Conservation (phyloP, 2,113 vertebrate species). For the Petroica traversi region DNA sequence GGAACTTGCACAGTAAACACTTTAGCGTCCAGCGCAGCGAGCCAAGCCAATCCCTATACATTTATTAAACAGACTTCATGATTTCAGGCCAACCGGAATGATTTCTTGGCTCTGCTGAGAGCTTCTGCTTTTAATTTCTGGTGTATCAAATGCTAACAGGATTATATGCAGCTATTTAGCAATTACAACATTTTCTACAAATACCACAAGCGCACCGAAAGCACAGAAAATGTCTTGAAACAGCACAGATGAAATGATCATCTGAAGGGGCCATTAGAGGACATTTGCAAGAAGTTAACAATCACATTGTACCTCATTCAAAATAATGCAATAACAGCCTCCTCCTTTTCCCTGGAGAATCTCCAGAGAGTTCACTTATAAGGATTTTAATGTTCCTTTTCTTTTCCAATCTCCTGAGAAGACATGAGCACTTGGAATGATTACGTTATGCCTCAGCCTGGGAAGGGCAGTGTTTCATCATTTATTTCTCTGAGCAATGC, state of each 20-base stretch:
- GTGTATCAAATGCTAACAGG: slow-evolving; percentile 7
- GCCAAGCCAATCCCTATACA: neutral
- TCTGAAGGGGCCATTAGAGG: neutral
- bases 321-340: neutral
- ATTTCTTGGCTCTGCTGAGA: neutral
- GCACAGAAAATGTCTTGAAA: neutral
- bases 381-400: neutral
- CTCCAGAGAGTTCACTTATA: neutral
- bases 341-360: neutral
- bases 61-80: neutral
- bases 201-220: neutral
- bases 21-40: neutral
- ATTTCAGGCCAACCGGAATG: neutral
- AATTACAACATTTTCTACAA: neutral
- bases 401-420: slow-evolving; percentile 14
- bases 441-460: slow-evolving; percentile 6
- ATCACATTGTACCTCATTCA: neutral
- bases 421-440: neutral
- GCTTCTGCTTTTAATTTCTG: slow-evolving; percentile 54
- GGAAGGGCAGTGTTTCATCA: slow-evolving; percentile 49
- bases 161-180: slow-evolving; percentile 17
- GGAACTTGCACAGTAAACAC: slow-evolving; percentile 8
- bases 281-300: slow-evolving; percentile 10
- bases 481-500: neutral
- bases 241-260: neutral